Conservation (phyloP, 2,888 invertebrate genomes). For the Drosophila planitibia region DNA sequence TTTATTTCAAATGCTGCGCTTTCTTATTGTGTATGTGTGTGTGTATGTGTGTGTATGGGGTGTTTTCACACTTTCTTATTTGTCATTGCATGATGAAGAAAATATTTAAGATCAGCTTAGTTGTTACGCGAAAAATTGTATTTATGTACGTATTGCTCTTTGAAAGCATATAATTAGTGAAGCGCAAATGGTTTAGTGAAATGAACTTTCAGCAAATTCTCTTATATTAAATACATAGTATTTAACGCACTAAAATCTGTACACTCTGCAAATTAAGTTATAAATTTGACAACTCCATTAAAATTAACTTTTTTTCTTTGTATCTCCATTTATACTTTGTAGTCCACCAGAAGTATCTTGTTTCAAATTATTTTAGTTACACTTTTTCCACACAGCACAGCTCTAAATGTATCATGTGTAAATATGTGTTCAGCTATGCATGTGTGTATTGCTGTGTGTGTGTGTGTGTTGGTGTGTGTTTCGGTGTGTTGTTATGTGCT, state of each 20-base stretch:
- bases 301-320: slow-evolving; percentile 17
- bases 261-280: slow-evolving; percentile 51
- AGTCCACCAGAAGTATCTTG: slow-evolving; percentile 51
- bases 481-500: slow-evolving; percentile 43
- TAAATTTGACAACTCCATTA: slow-evolving; percentile 48
- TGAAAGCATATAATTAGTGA: not conserved
- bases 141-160: not conserved
- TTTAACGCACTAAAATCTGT: not conserved
- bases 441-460: slow-evolving; percentile 18
- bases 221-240: not conserved
- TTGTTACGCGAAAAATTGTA: not conserved
- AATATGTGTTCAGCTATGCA: slow-evolving; percentile 7
- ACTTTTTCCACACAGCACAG: slow-evolving; percentile 32
- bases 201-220: too few relatives aligned
- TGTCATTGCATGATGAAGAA: slow-evolving; percentile 30
- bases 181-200: not conserved
- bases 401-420: slow-evolving; percentile 32
- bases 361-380: slow-evolving; percentile 69
- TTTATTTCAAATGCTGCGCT: slow-evolving; percentile 13
- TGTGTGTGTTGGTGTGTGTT: slow-evolving; percentile 31
- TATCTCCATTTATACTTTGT: slow-evolving; percentile 9
- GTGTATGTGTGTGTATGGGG: not conserved
- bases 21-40: not conserved
- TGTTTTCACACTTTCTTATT: not conserved
- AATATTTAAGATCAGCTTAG: not conserved